Conservation (phyloP, 1,140 invertebrate species). For the Ridgeia piscesae region DNA sequence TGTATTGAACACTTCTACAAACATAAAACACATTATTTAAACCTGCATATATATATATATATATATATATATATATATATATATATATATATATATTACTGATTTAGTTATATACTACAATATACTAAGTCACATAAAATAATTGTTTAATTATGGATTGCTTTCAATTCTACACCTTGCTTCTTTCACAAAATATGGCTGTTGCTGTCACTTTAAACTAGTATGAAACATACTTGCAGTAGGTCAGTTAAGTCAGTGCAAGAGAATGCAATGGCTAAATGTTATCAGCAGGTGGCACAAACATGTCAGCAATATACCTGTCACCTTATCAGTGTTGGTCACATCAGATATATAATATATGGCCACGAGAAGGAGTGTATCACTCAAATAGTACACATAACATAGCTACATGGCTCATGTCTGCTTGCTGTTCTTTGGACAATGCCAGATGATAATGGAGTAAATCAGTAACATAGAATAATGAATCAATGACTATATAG, state of each 20-base stretch:
- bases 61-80: too few relatives aligned
- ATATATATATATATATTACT: too few relatives aligned
- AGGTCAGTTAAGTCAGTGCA: not conserved
- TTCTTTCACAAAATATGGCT: not conserved
- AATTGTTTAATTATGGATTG: not conserved
- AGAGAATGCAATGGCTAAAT: not conserved
- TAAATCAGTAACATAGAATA: not conserved
- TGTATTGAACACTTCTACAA: not conserved
- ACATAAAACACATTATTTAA: not conserved
- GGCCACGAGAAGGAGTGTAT: not conserved
- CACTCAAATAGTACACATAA: not conserved
- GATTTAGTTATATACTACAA: too few relatives aligned
- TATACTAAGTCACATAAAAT: not conserved
- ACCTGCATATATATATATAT: not conserved
- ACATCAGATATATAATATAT: not conserved
- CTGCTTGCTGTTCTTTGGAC: too few relatives aligned
- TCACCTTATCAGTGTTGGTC: not conserved
- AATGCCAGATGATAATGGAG: not conserved
- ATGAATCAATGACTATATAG: not conserved
- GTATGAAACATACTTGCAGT: too few relatives aligned
- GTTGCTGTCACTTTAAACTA: too few relatives aligned
- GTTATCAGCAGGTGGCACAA: not conserved
- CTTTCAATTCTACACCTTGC: not conserved
- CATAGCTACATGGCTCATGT: too few relatives aligned
- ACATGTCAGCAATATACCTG: not conserved